These are phyloP conservation scores for Eilema caniola DNA, from an alignment of 2,888 invertebrate species.

Conservation along the genomic window DNA sequence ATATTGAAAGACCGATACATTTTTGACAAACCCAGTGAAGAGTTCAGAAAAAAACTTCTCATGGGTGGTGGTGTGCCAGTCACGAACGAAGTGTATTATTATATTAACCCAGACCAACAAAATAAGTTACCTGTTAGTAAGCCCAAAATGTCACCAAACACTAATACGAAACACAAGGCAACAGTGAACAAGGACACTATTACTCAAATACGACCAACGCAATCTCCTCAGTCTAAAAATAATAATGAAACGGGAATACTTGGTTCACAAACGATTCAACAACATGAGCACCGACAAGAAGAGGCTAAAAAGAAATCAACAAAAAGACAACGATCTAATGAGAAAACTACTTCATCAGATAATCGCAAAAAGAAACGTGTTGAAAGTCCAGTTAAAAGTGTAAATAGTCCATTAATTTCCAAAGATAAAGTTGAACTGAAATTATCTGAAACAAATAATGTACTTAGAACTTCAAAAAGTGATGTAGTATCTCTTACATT, in stretches of 20 bases:
- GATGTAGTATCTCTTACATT: too few relatives aligned
- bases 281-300: too few relatives aligned
- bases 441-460: too few relatives aligned
- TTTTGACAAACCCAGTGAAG: slow-evolving; percentile 95
- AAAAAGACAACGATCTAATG: slow-evolving; percentile 82
- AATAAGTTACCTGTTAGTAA: slow-evolving; percentile 89
- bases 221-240: too few relatives aligned
- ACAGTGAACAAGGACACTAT: slow-evolving; percentile 92
- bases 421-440: too few relatives aligned
- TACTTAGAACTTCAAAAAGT: too few relatives aligned
- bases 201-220: slow-evolving; percentile 91
- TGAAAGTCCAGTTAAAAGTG: slow-evolving; percentile 64
- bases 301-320: slow-evolving; percentile 80
- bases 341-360: slow-evolving; percentile 77
- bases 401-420: too few relatives aligned
- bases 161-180: too few relatives aligned
- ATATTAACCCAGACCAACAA: slow-evolving; percentile 84
- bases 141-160: slow-evolving; percentile 89
- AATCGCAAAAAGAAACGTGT: slow-evolving; percentile 71
- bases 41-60: slow-evolving; percentile 94
- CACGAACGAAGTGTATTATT: slow-evolving; percentile 76
- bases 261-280: too few relatives aligned
- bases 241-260: too few relatives aligned
- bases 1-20: too few relatives aligned
- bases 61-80: slow-evolving; percentile 93